Conservation (phyloP, 2,888 invertebrate genomes). For the Hyppa rectilinea region DNA sequence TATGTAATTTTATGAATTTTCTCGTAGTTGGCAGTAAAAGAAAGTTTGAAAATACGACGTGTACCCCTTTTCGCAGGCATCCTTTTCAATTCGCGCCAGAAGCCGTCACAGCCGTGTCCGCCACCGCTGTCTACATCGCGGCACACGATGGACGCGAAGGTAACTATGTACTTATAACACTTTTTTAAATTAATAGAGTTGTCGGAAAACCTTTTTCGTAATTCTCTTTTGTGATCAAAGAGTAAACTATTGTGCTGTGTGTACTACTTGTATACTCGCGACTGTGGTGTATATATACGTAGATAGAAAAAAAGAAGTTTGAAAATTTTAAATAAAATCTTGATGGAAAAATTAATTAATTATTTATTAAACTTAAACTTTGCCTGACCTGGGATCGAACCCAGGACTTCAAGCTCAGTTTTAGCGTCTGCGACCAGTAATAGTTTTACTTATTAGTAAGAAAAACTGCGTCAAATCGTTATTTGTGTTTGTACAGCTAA, state of each 20-base stretch:
- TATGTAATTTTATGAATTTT: neutral
- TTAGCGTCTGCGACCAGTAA: too few species aligned
- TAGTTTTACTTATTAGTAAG: too few species aligned
- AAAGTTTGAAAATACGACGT: conserved; percentile 22
- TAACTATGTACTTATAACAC: conserved; percentile 68
- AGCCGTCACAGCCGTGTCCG: conserved; percentile 32
- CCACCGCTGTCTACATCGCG: conserved; percentile 36
- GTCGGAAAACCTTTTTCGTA: conserved; percentile 18
- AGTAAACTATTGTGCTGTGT: neutral
- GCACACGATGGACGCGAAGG: conserved; percentile 82
- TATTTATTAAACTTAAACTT: too few species aligned
- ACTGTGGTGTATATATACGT: neutral
- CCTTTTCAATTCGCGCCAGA: conserved; percentile 13
- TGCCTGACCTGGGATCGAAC: too few species aligned
- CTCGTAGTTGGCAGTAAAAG: too few species aligned
- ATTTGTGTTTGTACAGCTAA: too few species aligned
- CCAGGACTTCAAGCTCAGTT: too few species aligned
- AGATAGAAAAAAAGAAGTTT: too few species aligned
- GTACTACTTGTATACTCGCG: conserved; percentile 2
- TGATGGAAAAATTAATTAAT: too few species aligned
- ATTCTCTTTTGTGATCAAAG: neutral
- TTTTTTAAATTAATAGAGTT: conserved; percentile 24
- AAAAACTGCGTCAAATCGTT: too few species aligned
- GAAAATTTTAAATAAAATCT: too few species aligned
- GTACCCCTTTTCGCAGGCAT: conserved; percentile 35